These are phyloP conservation scores for Podarcis lilfordi DNA, from an alignment of 2,797 vertebrate genomes.

Conservation along the genomic window DNA sequence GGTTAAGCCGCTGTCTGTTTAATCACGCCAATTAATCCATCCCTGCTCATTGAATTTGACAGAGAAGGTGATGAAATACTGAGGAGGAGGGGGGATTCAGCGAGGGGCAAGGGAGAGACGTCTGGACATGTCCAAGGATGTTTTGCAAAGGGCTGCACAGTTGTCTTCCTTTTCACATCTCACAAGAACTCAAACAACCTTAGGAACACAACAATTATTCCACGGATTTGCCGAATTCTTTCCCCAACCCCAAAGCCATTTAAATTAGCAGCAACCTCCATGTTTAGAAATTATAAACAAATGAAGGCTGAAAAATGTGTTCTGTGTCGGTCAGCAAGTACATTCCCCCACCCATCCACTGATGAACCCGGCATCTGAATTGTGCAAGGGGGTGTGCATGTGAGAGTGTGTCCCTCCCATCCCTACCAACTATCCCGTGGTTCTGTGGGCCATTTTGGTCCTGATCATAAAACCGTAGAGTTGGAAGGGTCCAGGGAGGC, in stretches of 20 bases:
- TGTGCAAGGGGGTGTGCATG: not conserved
- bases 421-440: not conserved
- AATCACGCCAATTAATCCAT: not conserved
- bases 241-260: not conserved
- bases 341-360: not conserved
- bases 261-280: not conserved
- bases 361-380: not conserved
- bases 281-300: not conserved
- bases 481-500: too few relatives aligned
- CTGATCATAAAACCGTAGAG: too few relatives aligned
- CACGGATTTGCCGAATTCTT: not conserved
- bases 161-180: not conserved
- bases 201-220: not conserved
- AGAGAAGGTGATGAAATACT: not conserved
- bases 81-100: not conserved
- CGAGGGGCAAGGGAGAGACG: not conserved
- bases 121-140: not conserved
- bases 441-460: not conserved
- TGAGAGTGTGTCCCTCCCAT: too few relatives aligned
- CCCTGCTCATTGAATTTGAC: not conserved
- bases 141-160: not conserved
- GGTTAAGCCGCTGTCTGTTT: not conserved
- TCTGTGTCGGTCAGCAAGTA: not conserved
- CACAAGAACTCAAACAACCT: not conserved
- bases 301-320: not conserved